These are phyloP conservation scores for Tenebrio molitor DNA, from an alignment of 1,140 invertebrate species.

Conservation along the genomic window DNA sequence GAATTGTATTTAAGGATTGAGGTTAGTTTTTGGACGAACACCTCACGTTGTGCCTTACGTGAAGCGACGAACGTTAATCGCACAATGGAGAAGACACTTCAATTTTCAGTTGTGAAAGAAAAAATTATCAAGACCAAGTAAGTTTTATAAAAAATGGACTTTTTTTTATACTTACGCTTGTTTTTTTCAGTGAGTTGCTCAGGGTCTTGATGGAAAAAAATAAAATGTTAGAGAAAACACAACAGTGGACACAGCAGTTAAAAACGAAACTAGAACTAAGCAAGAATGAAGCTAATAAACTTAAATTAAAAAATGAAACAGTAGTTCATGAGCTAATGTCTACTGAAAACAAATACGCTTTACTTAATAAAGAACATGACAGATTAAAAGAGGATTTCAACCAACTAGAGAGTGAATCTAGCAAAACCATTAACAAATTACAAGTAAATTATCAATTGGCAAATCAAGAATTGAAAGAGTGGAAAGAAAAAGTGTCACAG, in stretches of 20 bases:
- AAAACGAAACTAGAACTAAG: constrained; percentile 28
- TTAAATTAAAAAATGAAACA: constrained; percentile 31
- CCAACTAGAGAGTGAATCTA: constrained; percentile 17
- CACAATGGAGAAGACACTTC: constrained; percentile 18
- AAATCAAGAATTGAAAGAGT: constrained; percentile 31
- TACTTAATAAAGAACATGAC: background rate
- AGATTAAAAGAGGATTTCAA: constrained; percentile 5
- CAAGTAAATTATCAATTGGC: constrained; percentile 34
- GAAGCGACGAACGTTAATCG: too few species aligned
- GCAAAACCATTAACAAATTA: constrained; percentile 6
- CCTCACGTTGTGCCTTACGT: too few species aligned
- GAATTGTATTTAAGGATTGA: constrained; percentile 70
- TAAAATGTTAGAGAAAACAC: constrained; percentile 4
- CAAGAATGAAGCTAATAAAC: constrained; percentile 35
- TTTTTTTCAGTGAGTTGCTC: constrained; percentile 25
- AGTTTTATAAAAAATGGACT: constrained; percentile 35
- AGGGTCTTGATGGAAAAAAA: constrained; percentile 13
- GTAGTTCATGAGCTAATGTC: background rate
- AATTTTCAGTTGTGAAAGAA: constrained; percentile 47
- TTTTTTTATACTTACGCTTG: constrained; percentile 14
- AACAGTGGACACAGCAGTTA: constrained; percentile 16
- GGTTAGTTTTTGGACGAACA: too few species aligned
- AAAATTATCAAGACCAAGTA: constrained; percentile 47
- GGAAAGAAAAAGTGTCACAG: background rate
- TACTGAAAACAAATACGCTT: background rate